Percentiles rank a stretch among this genome's conserved stretches.
Conservation (phyloP, 1,140 invertebrate genomes). For the Lethocerus indicus region DNA sequence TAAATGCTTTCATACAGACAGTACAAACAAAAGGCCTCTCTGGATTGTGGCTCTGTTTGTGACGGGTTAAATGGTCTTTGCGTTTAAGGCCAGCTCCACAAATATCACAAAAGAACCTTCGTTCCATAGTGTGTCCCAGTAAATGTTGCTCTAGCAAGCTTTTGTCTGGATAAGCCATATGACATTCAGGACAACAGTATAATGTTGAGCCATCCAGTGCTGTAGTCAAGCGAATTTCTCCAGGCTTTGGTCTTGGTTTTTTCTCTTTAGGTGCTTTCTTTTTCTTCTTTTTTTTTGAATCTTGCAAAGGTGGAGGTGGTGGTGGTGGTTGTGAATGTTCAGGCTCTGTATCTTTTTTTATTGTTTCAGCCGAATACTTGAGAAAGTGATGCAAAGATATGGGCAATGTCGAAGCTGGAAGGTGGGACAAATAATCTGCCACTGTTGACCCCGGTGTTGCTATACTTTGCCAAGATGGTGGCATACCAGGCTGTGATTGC, state of each 20-base stretch:
- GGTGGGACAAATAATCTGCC: conserved; percentile 64
- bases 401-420: conserved; percentile 54
- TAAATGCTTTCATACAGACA: conserved; percentile 34
- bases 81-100: conserved; percentile 32
- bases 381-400: conserved; percentile 66
- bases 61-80: conserved; percentile 31
- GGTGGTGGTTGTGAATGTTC: conserved; percentile 18
- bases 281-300: conserved; percentile 63
- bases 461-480: conserved; percentile 51
- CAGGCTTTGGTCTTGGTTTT: conserved; percentile 61
- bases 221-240: conserved; percentile 63
- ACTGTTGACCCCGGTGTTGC: conserved; percentile 57
- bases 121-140: conserved; percentile 32
- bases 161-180: conserved; percentile 69
- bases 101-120: conserved; percentile 29
- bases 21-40: conserved; percentile 32
- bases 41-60: conserved; percentile 33
- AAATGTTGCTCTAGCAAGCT: conserved; percentile 66
- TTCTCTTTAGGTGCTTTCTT: conserved; percentile 63
- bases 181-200: conserved; percentile 72
- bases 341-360: conserved; percentile 42
- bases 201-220: conserved; percentile 65
- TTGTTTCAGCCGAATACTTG: conserved; percentile 62
- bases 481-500: conserved; percentile 15
- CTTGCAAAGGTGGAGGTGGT: conserved; percentile 24